These are phyloP conservation scores for Sclerodermus sp. DNA, from an alignment of 2,888 invertebrate genomes.

Conservation along the genomic window DNA sequence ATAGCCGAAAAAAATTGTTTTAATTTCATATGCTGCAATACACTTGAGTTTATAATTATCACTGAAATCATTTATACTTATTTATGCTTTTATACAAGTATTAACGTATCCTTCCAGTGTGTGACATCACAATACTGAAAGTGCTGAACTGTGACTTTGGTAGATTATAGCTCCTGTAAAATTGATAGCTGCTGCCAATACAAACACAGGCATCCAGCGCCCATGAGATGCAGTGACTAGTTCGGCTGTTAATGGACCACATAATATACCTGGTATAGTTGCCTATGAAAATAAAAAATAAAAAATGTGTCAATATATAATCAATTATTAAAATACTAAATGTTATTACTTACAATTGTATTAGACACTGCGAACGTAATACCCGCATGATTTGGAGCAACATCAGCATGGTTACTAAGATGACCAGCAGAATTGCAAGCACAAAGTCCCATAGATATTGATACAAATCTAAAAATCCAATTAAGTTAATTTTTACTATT, in stretches of 20 bases:
- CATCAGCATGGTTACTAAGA: constrained; percentile 75
- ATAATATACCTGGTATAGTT: constrained; percentile 74
- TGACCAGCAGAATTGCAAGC: constrained; percentile 78
- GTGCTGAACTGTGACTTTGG: constrained; percentile 71
- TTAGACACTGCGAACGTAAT: constrained; percentile 77
- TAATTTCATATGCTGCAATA: too few species aligned
- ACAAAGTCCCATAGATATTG: constrained; percentile 74
- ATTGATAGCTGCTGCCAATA: constrained; percentile 72
- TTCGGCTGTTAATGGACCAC: constrained; percentile 76
- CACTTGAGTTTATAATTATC: too few species aligned
- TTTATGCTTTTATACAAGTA: background rate
- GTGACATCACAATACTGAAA: constrained; percentile 63
- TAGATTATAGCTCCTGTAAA: constrained; percentile 74
- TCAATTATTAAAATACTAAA: background rate
- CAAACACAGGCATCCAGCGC: constrained; percentile 75
- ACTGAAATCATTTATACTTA: too few species aligned
- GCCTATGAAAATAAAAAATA: constrained; percentile 59
- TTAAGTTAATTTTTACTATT: constrained; percentile 1
- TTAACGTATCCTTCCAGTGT: background rate
- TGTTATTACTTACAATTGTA: constrained; percentile 63
- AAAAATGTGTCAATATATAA: background rate
- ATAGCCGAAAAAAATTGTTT: too few species aligned
- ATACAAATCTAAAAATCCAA: constrained; percentile 63
- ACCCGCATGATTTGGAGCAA: constrained; percentile 77
- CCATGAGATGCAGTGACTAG: constrained; percentile 71